These are phyloP conservation scores for Staurois parvus DNA, from an alignment of 2,797 vertebrate genomes.

Conservation along the genomic window DNA sequence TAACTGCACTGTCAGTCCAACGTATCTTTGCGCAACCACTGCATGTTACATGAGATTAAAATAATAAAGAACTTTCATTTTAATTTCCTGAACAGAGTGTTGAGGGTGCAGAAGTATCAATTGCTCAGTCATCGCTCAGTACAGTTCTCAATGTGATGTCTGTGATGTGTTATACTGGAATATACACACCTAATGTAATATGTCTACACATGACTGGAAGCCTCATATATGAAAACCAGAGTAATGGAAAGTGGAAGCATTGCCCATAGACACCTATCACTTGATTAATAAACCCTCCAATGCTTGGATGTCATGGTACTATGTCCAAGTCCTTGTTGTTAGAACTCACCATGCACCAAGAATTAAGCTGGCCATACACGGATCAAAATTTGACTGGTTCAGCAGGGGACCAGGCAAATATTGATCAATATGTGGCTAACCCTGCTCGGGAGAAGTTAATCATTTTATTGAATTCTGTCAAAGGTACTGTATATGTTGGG, in stretches of 20 bases:
- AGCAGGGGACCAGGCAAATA: no score
- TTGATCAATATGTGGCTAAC: no score
- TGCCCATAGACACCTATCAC: neutral
- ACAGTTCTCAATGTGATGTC: neutral
- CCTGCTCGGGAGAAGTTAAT: no score
- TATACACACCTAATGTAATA: neutral
- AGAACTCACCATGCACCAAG: no score
- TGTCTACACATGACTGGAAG: neutral
- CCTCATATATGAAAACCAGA: neutral
- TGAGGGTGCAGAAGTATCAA: neutral
- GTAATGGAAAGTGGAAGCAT: neutral
- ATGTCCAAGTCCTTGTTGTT: no score
- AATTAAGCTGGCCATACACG: no score
- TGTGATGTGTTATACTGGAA: conserved; percentile 10
- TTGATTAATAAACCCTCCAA: no score
- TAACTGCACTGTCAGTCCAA: neutral
- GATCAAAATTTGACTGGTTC: no score
- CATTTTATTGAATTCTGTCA: no score
- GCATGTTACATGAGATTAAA: conserved; percentile 44
- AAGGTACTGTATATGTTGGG: no score
- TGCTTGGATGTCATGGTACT: no score
- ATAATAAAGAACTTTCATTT: conserved; percentile 34
- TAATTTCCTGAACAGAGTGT: conserved; percentile 45
- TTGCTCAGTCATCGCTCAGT: neutral
- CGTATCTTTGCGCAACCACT: neutral